Conservation (phyloP, 2,797 vertebrate species). For the Octomys mimax region DNA sequence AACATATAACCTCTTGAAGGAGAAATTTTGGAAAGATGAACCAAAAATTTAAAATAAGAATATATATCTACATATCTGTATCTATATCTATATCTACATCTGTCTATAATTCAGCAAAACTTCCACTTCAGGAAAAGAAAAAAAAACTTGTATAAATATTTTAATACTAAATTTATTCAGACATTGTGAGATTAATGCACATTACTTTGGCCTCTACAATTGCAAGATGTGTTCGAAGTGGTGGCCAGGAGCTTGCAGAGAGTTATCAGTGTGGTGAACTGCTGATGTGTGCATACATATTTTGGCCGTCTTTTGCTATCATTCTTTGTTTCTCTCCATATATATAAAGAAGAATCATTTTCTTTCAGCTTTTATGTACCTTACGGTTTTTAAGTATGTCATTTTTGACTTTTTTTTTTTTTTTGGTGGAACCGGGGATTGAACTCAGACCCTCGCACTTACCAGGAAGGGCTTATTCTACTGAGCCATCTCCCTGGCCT, state of each 20-base stretch:
- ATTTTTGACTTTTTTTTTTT: neutral
- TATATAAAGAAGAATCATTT: neutral
- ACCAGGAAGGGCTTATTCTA: too few species aligned
- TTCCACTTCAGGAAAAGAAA: neutral
- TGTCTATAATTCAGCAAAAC: neutral
- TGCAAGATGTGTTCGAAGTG: neutral
- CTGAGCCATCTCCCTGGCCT: too few species aligned
- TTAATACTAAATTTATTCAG: neutral
- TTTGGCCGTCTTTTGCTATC: neutral
- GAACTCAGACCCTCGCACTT: too few species aligned
- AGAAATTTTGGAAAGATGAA: neutral
- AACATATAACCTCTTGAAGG: neutral
- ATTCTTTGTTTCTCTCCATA: neutral
- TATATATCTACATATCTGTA: neutral
- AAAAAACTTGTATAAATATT: neutral
- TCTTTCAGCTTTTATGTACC: neutral
- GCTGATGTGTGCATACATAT: neutral
- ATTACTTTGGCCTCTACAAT: neutral
- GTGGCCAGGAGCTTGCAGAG: neutral
- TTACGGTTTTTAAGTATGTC: neutral
- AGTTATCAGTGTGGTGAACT: neutral
- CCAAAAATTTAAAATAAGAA: neutral
- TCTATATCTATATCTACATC: neutral
- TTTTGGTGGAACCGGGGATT: too few species aligned
- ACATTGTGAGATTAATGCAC: neutral